These are phyloP conservation scores for Neuroterus valhalla DNA, from an alignment of 1,140 invertebrate species.

Conservation along the genomic window DNA sequence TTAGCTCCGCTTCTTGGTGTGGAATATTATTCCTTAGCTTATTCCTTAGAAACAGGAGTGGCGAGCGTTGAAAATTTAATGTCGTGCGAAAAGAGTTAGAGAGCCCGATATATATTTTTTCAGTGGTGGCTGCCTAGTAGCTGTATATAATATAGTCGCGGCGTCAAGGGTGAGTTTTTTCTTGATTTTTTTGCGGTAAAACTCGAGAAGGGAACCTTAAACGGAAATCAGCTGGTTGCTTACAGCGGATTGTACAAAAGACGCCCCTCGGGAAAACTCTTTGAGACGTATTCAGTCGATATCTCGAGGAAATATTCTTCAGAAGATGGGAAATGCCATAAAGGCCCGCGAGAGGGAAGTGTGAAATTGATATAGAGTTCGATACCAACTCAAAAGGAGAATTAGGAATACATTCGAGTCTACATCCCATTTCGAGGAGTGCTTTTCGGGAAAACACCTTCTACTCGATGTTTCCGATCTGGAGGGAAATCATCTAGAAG, in stretches of 20 bases:
- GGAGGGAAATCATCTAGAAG: slow-evolving; percentile 27
- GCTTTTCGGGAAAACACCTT: slow-evolving; percentile 11
- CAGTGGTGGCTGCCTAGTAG: not conserved
- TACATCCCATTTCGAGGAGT: not conserved
- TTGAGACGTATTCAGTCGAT: slow-evolving; percentile 61
- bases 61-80: slow-evolving; percentile 13
- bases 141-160: not conserved
- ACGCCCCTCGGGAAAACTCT: slow-evolving; percentile 58
- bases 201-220: slow-evolving; percentile 57
- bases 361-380: slow-evolving; percentile 64
- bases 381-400: slow-evolving; percentile 31
- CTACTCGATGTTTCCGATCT: slow-evolving; percentile 23
- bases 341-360: slow-evolving; percentile 56
- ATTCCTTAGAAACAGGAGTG: not conserved
- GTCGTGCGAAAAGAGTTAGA: not conserved
- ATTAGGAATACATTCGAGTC: slow-evolving; percentile 6
- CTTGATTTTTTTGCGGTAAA: slow-evolving; percentile 42
- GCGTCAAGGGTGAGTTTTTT: slow-evolving; percentile 33
- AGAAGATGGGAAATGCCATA: slow-evolving; percentile 57
- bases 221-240: slow-evolving; percentile 67
- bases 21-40: slow-evolving; percentile 4
- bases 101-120: not conserved
- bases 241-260: slow-evolving; percentile 58
- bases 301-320: slow-evolving; percentile 57
- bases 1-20: not conserved